A percentile compares a stretch with the other conserved stretches of the same genome.
phyloP scores from a whole-genome alignment of 92 coral and sea anemone genomes.

The Hydrozoanthus gracilis region DNA sequence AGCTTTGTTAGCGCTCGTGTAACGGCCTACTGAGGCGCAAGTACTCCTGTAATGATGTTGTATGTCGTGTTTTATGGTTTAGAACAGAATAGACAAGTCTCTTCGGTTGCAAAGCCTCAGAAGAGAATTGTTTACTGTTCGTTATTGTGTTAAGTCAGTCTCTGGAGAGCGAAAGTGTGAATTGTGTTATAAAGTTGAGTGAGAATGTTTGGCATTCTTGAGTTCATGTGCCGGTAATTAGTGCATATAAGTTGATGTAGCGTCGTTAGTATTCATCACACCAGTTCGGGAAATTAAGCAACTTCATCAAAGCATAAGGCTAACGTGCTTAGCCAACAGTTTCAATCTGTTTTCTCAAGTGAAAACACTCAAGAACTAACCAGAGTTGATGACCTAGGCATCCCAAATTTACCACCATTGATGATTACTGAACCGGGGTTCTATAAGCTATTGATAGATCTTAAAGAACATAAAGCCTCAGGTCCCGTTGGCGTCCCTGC shows the following conservation, averaged over 20 bases:
- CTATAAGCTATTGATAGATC: too few relatives aligned
- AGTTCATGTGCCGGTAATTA: background rate
- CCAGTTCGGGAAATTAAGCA: too few relatives aligned
- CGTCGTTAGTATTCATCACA: background rate
- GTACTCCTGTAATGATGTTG: background rate
- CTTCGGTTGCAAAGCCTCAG: background rate
- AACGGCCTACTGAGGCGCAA: background rate
- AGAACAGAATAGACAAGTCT: background rate
- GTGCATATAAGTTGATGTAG: conserved; percentile 10
- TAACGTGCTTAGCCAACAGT: too few relatives aligned
- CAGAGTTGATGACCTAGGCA: too few relatives aligned
- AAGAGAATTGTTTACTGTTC: background rate
- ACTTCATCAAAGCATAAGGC: too few relatives aligned
- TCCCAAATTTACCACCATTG: too few relatives aligned
- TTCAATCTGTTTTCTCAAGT: too few relatives aligned
- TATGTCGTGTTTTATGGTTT: background rate
- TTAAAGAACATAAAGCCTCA: too few relatives aligned
- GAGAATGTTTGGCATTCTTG: conserved; percentile 6
- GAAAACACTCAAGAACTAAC: too few relatives aligned
- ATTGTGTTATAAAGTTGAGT: background rate
- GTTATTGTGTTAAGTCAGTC: conserved; percentile 20
- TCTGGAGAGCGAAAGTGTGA: conserved; percentile 14
- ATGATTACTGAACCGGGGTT: too few relatives aligned
- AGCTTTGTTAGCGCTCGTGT: conserved; percentile 3
- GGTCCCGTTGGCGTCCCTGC: too few relatives aligned